Evolutionary conservation across 2,797 vertebrate genomes (phyloP).

Genomic region (Lacerta viridis): DNA sequence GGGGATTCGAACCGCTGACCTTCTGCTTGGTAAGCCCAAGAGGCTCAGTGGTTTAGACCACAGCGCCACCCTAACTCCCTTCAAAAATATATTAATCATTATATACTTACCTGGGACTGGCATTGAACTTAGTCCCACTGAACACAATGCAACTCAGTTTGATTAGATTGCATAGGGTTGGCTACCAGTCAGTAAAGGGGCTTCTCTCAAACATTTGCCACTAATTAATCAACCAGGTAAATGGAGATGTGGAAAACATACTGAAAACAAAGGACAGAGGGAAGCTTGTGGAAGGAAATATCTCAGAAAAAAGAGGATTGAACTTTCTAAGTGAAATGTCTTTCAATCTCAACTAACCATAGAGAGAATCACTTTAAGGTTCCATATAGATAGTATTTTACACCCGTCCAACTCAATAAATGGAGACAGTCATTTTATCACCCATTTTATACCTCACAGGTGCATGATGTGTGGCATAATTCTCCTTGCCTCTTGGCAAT

Average conservation of each 20-base stretch:
- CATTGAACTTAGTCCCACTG: not conserved
- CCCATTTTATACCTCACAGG: not conserved
- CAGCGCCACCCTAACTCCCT: too few relatives aligned
- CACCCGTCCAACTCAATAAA: not conserved
- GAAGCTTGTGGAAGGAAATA: not conserved
- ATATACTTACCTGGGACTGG: too few relatives aligned
- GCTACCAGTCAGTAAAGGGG: too few relatives aligned
- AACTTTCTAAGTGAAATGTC: not conserved
- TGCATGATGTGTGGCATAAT: not conserved
- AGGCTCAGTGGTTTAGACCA: too few relatives aligned
- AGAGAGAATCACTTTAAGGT: not conserved
- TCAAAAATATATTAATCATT: too few relatives aligned
- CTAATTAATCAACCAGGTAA: not conserved
- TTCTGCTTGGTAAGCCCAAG: too few relatives aligned
- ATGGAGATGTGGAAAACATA: not conserved
- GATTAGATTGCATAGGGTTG: not conserved
- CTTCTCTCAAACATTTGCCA: not conserved
- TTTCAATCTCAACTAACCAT: not conserved
- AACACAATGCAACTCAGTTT: not conserved
- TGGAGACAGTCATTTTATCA: not conserved
- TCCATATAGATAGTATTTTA: not conserved
- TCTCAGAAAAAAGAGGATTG: not conserved
- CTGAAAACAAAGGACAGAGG: not conserved
- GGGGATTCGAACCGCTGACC: fast-evolving
- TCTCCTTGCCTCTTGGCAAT: not conserved